These are phyloP conservation scores for Penaeus indicus DNA, from an alignment of 1,140 invertebrate species.

Conservation along the genomic window DNA sequence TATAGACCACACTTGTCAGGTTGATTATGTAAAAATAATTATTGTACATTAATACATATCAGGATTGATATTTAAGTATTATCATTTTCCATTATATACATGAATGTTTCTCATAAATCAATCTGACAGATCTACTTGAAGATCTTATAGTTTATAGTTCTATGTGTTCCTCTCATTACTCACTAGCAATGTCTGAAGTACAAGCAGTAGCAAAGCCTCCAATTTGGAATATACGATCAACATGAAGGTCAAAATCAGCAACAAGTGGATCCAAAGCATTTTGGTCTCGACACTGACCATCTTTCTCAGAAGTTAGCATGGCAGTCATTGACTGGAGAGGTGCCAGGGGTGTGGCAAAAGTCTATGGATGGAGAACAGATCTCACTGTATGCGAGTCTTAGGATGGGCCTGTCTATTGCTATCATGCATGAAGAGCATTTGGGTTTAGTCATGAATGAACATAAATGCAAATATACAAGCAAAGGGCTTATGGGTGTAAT, in stretches of 20 bases:
- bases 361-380: neutral
- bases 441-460: too few species aligned
- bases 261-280: slow-evolving; percentile 11
- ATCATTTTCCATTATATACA: too few species aligned
- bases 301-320: neutral
- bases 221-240: slow-evolving; percentile 39
- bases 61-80: too few species aligned
- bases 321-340: slow-evolving; percentile 16
- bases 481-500: too few species aligned
- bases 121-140: neutral
- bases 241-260: slow-evolving; percentile 40
- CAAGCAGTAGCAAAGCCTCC: slow-evolving; percentile 38
- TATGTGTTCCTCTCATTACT: neutral
- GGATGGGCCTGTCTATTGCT: too few species aligned
- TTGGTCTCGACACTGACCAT: neutral
- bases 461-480: too few species aligned
- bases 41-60: neutral
- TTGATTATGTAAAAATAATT: neutral
- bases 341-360: slow-evolving; percentile 18
- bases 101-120: neutral
- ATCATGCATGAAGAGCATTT: too few species aligned
- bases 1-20: neutral
- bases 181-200: slow-evolving; percentile 17
- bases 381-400: too few species aligned
- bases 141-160: neutral